Base-by-base conservation (phyloP, 2,888 invertebrate species). In the Sesia bembeciformis region DNA sequence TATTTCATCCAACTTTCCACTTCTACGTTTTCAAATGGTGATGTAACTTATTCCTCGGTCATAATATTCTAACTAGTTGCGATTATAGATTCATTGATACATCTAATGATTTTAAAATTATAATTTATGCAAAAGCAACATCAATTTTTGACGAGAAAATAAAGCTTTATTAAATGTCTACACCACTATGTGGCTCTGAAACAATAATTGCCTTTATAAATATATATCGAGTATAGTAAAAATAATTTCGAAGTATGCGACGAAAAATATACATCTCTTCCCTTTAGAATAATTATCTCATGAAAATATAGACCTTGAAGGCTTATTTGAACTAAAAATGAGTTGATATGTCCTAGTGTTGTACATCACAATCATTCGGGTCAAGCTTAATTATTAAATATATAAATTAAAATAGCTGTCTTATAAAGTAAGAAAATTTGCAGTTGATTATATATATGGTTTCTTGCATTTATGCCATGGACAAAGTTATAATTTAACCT, bases 331-430 rank as follows among this genome's bases (percentile, higher is more conserved):
- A 74, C 63, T 57, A 69, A 74, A 69, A 67, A 62, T 64, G 63
- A 62, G 60, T 74, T 86, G 86, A 87, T 87, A 86, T 87, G 87
- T 85, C 62, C 72, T 66, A 72, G 77, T 70, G 70, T 79, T 77
- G 76, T 76, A 79, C 77, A 78, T 81, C 72, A 80, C 71, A 81
- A 76, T 8, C 7, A 5, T 46, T n/a, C 23, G 46, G 46, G 4
- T 6, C 23, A 46, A 46, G 46, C 46, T 46, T 46, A 46, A 56
- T 55, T 52, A 51, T 72, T 64, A 60, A 67, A 74, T 76, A 76
- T 67, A 66, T 23, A 23, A 23, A 23, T 1, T 23, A 23, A 23
- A 23, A 23, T 23, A 1, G 23, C 23, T 23, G 23, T 23, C 23
- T 23, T 23, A 23, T 23, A 23, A 23, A 23, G 23, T 23, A 23